Conservation (phyloP, 2,888 invertebrate species). For the Rhodophaea formosa region DNA sequence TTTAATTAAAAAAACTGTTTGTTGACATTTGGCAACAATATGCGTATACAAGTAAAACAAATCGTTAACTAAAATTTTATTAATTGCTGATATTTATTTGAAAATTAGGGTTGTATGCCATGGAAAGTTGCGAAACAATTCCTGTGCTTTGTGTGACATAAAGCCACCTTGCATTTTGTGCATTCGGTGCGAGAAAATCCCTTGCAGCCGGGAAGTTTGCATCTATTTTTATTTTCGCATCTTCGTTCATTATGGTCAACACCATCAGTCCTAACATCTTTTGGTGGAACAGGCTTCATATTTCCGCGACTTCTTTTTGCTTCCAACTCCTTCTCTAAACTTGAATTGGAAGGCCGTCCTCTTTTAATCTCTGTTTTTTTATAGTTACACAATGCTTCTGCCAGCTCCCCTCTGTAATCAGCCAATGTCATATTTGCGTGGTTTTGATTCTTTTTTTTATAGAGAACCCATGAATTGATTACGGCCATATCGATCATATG, state of each 20-base stretch:
- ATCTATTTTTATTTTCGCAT: neutral
- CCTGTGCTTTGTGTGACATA: too few relatives aligned
- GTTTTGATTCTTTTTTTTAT: neutral
- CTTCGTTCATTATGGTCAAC: constrained; percentile 13
- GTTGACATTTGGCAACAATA: too few relatives aligned
- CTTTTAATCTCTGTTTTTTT: neutral
- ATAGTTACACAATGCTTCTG: constrained; percentile 9
- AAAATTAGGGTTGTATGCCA: too few relatives aligned
- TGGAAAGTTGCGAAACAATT: too few relatives aligned
- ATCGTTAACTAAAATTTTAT: too few relatives aligned
- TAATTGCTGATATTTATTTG: too few relatives aligned
- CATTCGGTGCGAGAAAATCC: too few relatives aligned
- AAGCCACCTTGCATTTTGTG: too few relatives aligned
- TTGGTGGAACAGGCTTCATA: constrained; percentile 19
- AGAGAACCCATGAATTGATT: too few relatives aligned
- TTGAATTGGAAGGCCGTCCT: neutral
- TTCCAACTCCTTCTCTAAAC: constrained; percentile 14
- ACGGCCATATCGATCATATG: too few relatives aligned
- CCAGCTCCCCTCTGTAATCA: constrained; percentile 15
- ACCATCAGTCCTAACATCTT: constrained; percentile 19
- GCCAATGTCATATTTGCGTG: neutral
- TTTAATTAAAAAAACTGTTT: too few relatives aligned
- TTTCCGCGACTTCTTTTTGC: constrained; percentile 17
- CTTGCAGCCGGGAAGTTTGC: neutral
- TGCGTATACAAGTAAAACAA: too few relatives aligned